A percentile compares a stretch with the other conserved stretches of the same genome.
Evolutionary conservation across 2,113 vertebrate genomes (phyloP).

Genomic region (Setophaga coronata): DNA sequence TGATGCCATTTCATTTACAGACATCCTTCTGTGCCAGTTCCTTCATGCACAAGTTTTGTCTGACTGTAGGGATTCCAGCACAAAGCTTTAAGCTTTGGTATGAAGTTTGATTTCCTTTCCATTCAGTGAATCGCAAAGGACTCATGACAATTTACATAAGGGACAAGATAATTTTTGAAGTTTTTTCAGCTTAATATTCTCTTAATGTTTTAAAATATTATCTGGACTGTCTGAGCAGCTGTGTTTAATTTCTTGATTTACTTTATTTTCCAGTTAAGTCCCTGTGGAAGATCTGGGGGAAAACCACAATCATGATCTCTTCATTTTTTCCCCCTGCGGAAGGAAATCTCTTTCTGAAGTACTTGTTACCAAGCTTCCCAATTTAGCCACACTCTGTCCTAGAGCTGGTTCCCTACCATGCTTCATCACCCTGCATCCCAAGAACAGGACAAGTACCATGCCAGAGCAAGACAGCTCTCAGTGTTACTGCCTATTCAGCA

Average conservation of each 20-base stretch:
- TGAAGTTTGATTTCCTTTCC: not conserved
- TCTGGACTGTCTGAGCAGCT: not conserved
- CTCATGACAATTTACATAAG: not conserved
- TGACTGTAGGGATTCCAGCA: not conserved
- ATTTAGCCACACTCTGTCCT: not conserved
- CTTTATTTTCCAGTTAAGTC: not conserved
- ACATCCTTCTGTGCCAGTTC: not conserved
- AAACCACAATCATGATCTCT: not conserved
- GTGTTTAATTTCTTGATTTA: not conserved
- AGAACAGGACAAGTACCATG: not conserved
- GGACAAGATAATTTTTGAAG: not conserved
- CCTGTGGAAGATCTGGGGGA: not conserved
- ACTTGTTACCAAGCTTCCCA: not conserved
- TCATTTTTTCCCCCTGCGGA: not conserved
- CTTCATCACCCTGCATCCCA: not conserved
- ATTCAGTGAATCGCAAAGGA: not conserved
- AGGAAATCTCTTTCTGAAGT: not conserved
- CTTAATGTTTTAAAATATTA: not conserved
- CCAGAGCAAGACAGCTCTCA: not conserved
- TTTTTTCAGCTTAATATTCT: not conserved
- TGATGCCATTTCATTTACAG: not conserved
- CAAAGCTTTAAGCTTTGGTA: not conserved
- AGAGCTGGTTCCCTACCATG: not conserved
- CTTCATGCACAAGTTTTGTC: not conserved
- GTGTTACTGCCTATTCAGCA: not conserved